Conservation (phyloP, 1,140 invertebrate genomes). For the Nephotettix cincticeps region DNA sequence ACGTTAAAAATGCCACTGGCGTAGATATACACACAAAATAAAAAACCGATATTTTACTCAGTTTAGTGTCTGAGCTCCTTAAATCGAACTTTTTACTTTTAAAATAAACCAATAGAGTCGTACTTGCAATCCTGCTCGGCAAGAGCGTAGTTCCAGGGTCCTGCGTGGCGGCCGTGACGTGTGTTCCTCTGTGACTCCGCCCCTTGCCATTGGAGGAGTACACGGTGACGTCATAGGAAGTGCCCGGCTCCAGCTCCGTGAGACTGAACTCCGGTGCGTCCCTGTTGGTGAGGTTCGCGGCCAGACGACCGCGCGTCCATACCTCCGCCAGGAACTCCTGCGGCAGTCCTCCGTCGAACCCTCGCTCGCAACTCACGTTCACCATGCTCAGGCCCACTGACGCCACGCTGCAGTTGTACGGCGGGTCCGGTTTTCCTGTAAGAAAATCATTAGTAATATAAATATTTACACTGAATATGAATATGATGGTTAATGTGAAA, state of each 20-base stretch:
- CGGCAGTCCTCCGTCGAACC: slow-evolving; percentile 52
- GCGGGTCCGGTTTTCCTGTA: slow-evolving; percentile 52
- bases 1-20: too few species aligned
- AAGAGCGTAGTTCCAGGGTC: slow-evolving; percentile 10
- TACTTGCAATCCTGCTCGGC: neutral
- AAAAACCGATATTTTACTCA: too few species aligned
- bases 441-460: too few species aligned
- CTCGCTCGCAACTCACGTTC: slow-evolving; percentile 50
- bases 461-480: too few species aligned
- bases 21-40: too few species aligned
- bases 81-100: too few species aligned
- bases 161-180: neutral
- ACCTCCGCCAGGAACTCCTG: slow-evolving; percentile 54
- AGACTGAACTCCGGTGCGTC: slow-evolving; percentile 43
- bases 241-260: slow-evolving; percentile 48
- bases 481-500: too few species aligned
- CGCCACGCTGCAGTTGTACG: slow-evolving; percentile 49
- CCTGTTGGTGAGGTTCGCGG: slow-evolving; percentile 45
- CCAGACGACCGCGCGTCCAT: slow-evolving; percentile 24
- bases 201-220: slow-evolving; percentile 59
- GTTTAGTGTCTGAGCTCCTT: too few species aligned
- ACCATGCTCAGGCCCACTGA: slow-evolving; percentile 54
- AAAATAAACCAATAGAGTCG: too few species aligned
- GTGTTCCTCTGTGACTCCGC: slow-evolving; percentile 41
- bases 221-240: slow-evolving; percentile 50